A percentile compares a stretch with the other conserved stretches of the same genome.
Evolutionary conservation across 2,113 vertebrate genomes (phyloP).

Genomic region (Columba livia): DNA sequence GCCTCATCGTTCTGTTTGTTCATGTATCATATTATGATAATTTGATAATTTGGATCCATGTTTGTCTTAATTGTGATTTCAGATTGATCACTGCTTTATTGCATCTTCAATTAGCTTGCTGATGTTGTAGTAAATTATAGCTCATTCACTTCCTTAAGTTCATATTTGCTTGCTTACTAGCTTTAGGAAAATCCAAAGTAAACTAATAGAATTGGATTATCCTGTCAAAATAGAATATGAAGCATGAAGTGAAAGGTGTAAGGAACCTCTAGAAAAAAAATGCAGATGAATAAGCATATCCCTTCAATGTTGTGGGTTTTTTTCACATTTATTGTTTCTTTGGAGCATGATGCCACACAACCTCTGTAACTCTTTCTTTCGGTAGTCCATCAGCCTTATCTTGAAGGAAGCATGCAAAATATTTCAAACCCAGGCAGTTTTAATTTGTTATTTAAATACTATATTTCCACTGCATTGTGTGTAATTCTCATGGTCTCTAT

Average conservation of each 20-base stretch:
- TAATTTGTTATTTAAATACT: background rate
- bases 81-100: conserved; percentile 34
- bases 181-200: background rate
- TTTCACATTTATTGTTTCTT: background rate
- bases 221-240: background rate
- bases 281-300: background rate
- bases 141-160: background rate
- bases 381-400: background rate
- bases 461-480: background rate
- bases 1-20: conserved; percentile 22
- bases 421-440: background rate
- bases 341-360: background rate
- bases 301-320: rapidly evolving
- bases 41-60: background rate
- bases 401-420: background rate
- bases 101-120: conserved; percentile 27
- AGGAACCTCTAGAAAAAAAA: background rate
- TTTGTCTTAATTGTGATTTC: conserved; percentile 40
- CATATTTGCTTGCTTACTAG: background rate
- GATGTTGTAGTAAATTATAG: conserved; percentile 32
- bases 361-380: background rate
- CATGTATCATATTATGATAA: background rate
- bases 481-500: background rate
- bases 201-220: background rate
- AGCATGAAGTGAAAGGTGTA: background rate